Conservation (phyloP, 2,797 vertebrate genomes). For the Pseudochaenichthys georgianus region DNA sequence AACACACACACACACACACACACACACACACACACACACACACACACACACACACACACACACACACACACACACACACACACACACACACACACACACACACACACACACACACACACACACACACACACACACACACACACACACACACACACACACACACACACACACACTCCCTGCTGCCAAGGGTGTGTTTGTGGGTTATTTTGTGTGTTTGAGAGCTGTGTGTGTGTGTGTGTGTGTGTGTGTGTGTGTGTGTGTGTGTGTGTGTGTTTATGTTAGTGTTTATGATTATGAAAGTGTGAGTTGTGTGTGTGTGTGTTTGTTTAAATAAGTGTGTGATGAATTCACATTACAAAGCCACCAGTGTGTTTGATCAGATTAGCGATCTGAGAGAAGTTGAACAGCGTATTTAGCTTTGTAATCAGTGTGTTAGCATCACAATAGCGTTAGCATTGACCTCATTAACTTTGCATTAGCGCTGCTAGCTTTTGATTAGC, state of each 20-base stretch:
- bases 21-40: too few relatives aligned
- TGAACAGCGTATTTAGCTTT: neutral
- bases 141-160: too few relatives aligned
- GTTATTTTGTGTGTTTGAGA: slow-evolving; percentile 50
- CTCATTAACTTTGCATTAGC: slow-evolving; percentile 28
- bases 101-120: too few relatives aligned
- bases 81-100: too few relatives aligned
- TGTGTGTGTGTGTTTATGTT: too few relatives aligned
- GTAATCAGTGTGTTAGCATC: slow-evolving; percentile 27
- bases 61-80: too few relatives aligned
- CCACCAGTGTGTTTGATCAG: slow-evolving; percentile 47
- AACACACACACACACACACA: slow-evolving; percentile 33
- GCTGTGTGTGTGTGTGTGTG: slow-evolving; percentile 16
- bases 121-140: too few relatives aligned
- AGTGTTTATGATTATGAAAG: slow-evolving; percentile 24
- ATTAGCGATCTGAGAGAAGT: slow-evolving; percentile 35
- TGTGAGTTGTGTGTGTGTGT: slow-evolving; percentile 22
- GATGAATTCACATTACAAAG: slow-evolving; percentile 46
- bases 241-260: too few relatives aligned
- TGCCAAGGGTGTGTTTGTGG: slow-evolving; percentile 62
- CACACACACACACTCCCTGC: slow-evolving; percentile 25
- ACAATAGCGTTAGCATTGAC: slow-evolving; percentile 11
- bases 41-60: too few relatives aligned
- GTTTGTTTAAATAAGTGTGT: slow-evolving; percentile 18
- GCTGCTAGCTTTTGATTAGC: slow-evolving; percentile 38